Conservation (phyloP, 2,113 vertebrate genomes). For the Physeter macrocephalus region DNA sequence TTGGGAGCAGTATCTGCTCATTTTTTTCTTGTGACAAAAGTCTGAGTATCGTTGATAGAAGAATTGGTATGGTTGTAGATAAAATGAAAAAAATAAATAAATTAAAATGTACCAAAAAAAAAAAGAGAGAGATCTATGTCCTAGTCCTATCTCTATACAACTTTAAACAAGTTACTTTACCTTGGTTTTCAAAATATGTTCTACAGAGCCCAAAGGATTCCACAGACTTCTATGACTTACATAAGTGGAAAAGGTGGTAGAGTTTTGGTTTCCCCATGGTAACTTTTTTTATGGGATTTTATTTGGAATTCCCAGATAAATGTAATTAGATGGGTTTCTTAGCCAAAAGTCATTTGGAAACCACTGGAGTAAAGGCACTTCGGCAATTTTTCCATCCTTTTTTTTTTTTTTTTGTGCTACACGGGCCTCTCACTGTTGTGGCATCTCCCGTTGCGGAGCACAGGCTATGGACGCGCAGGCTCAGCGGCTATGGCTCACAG, state of each 20-base stretch:
- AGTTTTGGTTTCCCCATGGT: not conserved
- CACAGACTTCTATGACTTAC: not conserved
- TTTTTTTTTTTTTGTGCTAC: no score
- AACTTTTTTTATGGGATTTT: not conserved
- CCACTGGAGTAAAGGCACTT: not conserved
- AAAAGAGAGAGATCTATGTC: no score
- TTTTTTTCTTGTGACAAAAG: not conserved
- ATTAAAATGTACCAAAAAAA: no score
- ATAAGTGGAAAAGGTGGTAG: not conserved
- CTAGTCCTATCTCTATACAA: not conserved
- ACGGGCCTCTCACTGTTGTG: no score
- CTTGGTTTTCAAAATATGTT: not conserved
- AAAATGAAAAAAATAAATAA: not conserved
- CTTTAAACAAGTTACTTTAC: not conserved
- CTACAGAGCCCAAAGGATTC: not conserved
- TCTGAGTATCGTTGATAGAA: not conserved
- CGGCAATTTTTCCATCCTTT: not conserved
- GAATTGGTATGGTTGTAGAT: not conserved
- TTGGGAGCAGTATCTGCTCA: not conserved
- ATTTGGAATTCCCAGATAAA: not conserved
- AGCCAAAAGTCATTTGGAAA: not conserved
- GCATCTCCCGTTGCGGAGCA: no score
- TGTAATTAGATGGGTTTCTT: not conserved
- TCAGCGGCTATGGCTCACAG: no score
- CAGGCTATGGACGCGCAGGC: no score